phyloP scores from a whole-genome alignment of 2,797 vertebrate genomes.

The Gymnoscopelus microlampas region DNA sequence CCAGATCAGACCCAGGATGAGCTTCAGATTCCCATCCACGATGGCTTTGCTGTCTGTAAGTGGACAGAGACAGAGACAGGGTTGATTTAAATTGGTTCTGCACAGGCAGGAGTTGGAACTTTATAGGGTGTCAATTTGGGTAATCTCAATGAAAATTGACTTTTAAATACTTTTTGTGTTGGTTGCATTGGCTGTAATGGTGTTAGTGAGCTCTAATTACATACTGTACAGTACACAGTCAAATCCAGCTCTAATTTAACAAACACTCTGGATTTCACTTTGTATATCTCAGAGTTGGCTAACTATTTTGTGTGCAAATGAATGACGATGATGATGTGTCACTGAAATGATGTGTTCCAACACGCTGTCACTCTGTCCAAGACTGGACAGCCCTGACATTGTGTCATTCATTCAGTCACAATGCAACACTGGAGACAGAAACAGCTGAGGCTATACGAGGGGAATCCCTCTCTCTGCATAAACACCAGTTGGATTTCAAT shows the following conservation, averaged over 20 bases:
- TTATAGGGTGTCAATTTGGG: too few relatives aligned
- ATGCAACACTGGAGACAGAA: conserved; percentile 66
- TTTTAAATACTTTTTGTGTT: too few relatives aligned
- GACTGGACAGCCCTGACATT: conserved; percentile 73
- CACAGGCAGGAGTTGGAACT: too few relatives aligned
- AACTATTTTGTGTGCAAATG: conserved; percentile 64
- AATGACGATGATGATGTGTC: conserved; percentile 72
- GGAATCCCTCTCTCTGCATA: conserved; percentile 65
- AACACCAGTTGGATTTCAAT: conserved; percentile 74
- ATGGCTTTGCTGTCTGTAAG: conserved; percentile 93
- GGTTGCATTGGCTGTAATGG: too few relatives aligned
- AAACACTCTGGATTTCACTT: too few relatives aligned
- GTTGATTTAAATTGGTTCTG: conserved; percentile 5
- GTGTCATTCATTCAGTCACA: conserved; percentile 77
- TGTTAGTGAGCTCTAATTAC: too few relatives aligned
- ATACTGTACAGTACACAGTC: too few relatives aligned
- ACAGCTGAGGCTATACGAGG: conserved; percentile 77
- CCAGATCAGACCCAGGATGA: conserved; percentile 95
- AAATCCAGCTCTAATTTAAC: too few relatives aligned
- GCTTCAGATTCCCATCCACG: conserved; percentile 95
- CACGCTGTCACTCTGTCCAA: conserved; percentile 35
- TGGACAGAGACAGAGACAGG: conserved; percentile 33
- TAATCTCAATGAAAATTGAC: too few relatives aligned
- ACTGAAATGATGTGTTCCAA: conserved; percentile 59
- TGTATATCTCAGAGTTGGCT: conserved; percentile 33